These are phyloP conservation scores for Sesamia nonagrioides DNA, from an alignment of 1,140 invertebrate species.

Conservation along the genomic window DNA sequence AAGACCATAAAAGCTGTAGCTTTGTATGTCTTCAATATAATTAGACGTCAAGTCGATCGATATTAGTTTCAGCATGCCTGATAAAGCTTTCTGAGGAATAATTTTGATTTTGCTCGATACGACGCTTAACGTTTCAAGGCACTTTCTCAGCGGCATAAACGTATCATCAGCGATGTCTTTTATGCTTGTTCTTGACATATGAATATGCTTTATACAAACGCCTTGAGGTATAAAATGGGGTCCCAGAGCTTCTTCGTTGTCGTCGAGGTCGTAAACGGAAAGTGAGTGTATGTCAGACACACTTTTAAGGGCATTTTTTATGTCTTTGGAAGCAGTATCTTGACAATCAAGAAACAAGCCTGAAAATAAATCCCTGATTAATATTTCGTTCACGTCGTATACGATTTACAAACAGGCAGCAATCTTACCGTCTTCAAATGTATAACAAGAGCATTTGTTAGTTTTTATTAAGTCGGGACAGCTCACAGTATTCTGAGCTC, in stretches of 20 bases:
- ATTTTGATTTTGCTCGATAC: conserved; percentile 93
- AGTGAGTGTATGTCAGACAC: conserved; percentile 76
- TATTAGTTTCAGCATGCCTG: conserved; percentile 91
- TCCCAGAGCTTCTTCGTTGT: conserved; percentile 79
- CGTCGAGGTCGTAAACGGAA: conserved; percentile 79
- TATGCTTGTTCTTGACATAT: conserved; percentile 94
- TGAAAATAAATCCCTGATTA: conserved; percentile 60
- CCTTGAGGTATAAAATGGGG: conserved; percentile 86
- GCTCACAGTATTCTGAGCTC: conserved; percentile 84
- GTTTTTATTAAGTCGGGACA: conserved; percentile 75
- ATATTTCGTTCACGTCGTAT: conserved; percentile 40
- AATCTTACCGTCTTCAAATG: conserved; percentile 79
- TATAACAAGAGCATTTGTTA: conserved; percentile 83
- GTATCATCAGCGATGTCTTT: conserved; percentile 92
- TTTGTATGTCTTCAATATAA: conserved; percentile 93
- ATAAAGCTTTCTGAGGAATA: conserved; percentile 94
- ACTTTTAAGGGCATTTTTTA: conserved; percentile 80
- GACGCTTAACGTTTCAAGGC: conserved; percentile 93
- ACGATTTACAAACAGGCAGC: conserved; percentile 47
- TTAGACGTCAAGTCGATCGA: conserved; percentile 95
- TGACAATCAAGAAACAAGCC: conserved; percentile 82
- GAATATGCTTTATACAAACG: conserved; percentile 92
- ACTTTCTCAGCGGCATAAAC: conserved; percentile 91
- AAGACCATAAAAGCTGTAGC: conserved; percentile 95
- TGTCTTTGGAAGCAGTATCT: conserved; percentile 74